Percentiles rank a stretch among this genome's conserved stretches.
phyloP scores from a whole-genome alignment of 2,888 invertebrate species.

The Papilio protenor region DNA sequence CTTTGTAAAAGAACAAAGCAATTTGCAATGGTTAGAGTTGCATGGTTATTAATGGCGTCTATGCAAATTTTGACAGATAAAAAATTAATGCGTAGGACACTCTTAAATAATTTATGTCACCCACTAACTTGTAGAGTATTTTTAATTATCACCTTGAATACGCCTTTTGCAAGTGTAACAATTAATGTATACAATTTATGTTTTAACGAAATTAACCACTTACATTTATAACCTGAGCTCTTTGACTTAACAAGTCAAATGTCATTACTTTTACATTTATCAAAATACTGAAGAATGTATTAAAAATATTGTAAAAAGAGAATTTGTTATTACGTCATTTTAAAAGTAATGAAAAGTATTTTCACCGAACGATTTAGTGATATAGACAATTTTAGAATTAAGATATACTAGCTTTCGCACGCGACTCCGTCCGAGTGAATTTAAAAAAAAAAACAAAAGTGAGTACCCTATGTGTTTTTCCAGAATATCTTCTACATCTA shows the following conservation, averaged over 20 bases:
- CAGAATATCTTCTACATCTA: too few relatives aligned
- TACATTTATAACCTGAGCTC: neutral
- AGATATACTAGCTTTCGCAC: too few relatives aligned
- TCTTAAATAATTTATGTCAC: neutral
- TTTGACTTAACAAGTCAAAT: neutral
- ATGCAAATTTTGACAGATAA: slow-evolving; percentile 24
- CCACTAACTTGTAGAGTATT: neutral
- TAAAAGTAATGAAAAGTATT: too few relatives aligned
- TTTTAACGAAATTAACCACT: neutral
- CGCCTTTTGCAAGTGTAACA: slow-evolving; percentile 19
- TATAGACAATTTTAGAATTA: too few relatives aligned
- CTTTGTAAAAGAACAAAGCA: slow-evolving; percentile 23
- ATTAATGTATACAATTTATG: neutral
- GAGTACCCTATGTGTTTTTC: too few relatives aligned
- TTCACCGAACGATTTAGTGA: too few relatives aligned
- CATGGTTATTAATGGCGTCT: slow-evolving; percentile 17
- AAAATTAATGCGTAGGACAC: slow-evolving; percentile 14
- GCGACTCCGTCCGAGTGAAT: too few relatives aligned
- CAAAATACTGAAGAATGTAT: neutral
- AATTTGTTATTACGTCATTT: too few relatives aligned
- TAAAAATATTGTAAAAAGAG: neutral
- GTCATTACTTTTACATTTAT: neutral
- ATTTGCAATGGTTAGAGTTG: slow-evolving; percentile 29
- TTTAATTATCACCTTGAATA: slow-evolving; percentile 31
- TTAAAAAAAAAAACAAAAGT: too few relatives aligned